phyloP scores from a whole-genome alignment of 2,797 vertebrate genomes.

The Xenentodon cancila region DNA sequence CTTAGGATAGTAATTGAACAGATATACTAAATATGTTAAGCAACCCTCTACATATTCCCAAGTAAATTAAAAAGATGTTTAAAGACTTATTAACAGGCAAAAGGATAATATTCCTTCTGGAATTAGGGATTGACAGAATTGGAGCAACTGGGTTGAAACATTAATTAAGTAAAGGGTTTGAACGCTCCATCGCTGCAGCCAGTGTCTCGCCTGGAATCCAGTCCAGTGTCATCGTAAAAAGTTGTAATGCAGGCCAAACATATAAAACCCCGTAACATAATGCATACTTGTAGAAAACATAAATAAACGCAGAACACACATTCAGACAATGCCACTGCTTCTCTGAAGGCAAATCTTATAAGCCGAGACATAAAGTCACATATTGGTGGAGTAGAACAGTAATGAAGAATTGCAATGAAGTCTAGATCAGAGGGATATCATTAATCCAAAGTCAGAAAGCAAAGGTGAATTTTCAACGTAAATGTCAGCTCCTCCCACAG shows the following conservation, averaged over 20 bases:
- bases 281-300: conserved; percentile 24
- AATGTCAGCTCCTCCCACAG: conserved; percentile 72
- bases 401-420: conserved; percentile 58
- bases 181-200: conserved; percentile 44
- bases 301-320: background rate
- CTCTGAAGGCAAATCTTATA: conserved; percentile 28
- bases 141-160: conserved; percentile 76
- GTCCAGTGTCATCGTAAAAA: conserved; percentile 38
- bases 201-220: conserved; percentile 30
- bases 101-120: conserved; percentile 79
- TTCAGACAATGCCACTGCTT: conserved; percentile 15
- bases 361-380: conserved; percentile 46
- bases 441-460: conserved; percentile 66
- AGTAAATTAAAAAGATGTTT: conserved; percentile 73
- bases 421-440: conserved; percentile 57
- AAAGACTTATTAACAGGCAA: conserved; percentile 75
- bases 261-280: background rate
- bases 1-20: conserved; percentile 46
- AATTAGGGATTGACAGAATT: conserved; percentile 80
- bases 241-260: conserved; percentile 16
- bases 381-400: conserved; percentile 22
- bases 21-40: conserved; percentile 69
- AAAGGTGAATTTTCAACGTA: conserved; percentile 70
- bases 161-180: conserved; percentile 78
- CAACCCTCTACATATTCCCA: conserved; percentile 64